Evolutionary conservation across 2,888 invertebrate species (phyloP).

Genomic region (Agonopterix heracliana): DNA sequence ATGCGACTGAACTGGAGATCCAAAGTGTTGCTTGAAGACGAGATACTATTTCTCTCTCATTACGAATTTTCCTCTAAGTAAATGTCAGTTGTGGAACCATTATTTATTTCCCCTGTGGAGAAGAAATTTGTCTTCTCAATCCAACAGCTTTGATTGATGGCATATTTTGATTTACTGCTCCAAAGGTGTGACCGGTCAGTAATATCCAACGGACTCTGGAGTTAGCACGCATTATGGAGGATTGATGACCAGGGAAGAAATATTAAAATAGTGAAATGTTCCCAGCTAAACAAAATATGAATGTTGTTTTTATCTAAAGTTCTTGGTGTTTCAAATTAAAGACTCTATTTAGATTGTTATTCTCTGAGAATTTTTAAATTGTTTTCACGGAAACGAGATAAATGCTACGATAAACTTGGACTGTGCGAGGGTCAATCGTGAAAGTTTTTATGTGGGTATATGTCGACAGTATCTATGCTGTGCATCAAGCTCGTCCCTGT

Average conservation of each 20-base stretch:
- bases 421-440: constrained; percentile 35
- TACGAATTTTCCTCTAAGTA: too few relatives aligned
- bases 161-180: constrained; percentile 9
- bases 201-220: constrained; percentile 2
- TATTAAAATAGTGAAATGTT: too few relatives aligned
- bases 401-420: constrained; percentile 52
- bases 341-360: too few relatives aligned
- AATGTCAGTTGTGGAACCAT: too few relatives aligned
- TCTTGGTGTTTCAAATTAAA: too few relatives aligned
- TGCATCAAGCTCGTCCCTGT: constrained; percentile 6
- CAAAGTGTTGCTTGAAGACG: too few relatives aligned
- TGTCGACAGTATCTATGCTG: constrained; percentile 18
- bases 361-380: constrained; percentile 30
- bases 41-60: too few relatives aligned
- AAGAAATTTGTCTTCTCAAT: constrained; percentile 7
- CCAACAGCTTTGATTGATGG: constrained; percentile 8
- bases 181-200: constrained; percentile 6
- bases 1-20: too few relatives aligned
- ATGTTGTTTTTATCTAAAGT: too few relatives aligned
- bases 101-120: not conserved
- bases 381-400: constrained; percentile 65
- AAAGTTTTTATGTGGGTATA: constrained; percentile 36
- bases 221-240: not conserved
- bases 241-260: constrained; percentile 3
- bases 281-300: too few relatives aligned